Base-by-base conservation (phyloP, 2,888 invertebrate genomes). In the Drosophila stalkeri region DNA sequence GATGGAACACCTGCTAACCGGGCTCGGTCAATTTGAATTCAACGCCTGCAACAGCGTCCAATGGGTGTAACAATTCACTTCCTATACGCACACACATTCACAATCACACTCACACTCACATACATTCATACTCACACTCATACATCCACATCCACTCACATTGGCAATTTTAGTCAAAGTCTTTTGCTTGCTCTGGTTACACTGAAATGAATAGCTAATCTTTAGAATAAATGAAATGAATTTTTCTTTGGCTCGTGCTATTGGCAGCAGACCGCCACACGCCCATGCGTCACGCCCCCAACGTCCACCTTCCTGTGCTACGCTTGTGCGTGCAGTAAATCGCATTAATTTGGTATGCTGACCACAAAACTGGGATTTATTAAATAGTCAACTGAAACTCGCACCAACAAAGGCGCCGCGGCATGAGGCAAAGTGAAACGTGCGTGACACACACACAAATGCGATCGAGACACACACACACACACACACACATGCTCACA, bases 291-390 rank as follows among this genome's bases (percentile, higher is more conserved):
- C 39, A 9, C 41, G 9, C 16, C 18, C 8, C 14, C 23, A 35
- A 9, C 41, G 9, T 12, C 18, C 8, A 16, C 23, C n/a, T 37
- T 16, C 16, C 2, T 16, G 27, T 1, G 6, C 54, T 5, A 27
- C 23, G 23, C 14, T 60, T 60, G 72, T 65, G 71, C 62, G 72
- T 71, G 63, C 61, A 81, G 81, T 81, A 89, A 90, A 88, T 81
- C 86, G 89, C 79, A 86, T 89, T 90, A 87, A 90, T 90, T 89
- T 90, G 72, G 90, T 90, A 90, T 90, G 91, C 90, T 87, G 84
- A 81, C 90, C 91, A 82, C 91, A 90, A 82, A 86, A 90, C 84
- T 81, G 87, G 82, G 90, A 90, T 90, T 90, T 90, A 90, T 90
- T 89, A 89, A 89, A 88, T 88, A 87, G 89, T 89, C 89, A 89